Evolutionary conservation across 2,888 invertebrate genomes (phyloP), one percentile per base, ranked within the genome.

Genomic region (Drosophila anomalata): DNA sequence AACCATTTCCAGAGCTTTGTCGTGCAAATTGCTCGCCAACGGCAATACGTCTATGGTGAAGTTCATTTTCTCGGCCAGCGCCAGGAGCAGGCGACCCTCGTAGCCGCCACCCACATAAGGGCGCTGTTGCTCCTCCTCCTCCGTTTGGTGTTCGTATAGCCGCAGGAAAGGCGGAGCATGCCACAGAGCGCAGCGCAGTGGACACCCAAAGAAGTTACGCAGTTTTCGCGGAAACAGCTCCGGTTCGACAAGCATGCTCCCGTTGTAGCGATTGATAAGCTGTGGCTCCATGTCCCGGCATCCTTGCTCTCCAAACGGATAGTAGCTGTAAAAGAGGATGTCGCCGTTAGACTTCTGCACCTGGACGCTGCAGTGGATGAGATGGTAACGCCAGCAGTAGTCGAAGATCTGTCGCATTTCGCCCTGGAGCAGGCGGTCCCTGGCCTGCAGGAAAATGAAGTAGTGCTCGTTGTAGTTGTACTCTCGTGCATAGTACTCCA

Each of bases 331-430:
- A n/a, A 90, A 39, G 4, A 79, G 54, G 6, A 90, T 74, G 6
- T 89, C 83, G 0, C 86, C 89, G 3, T 65, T 56, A 0, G 77
- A 65, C n/a, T 73, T 78, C 48, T 90, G 90, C 36, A 89, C 75
- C 58, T 88, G 89, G 2, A 90, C 46, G 41, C 83, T 89, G 69
- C 90, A 90, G 48, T 90, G 82, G 59, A 89, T 83, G 24, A 89
- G 74, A 44, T 85, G 82, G 42, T 89, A 65, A 12, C 63, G 67
- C 86, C 89, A 90, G 57, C 90, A 90, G 29, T 90, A 90, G 12
- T 76, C 75, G 0, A 90, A 77, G 33, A 90, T 86, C 3, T 53
- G 60, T 5, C 79, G 74, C 81, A 90, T 89, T 57, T 90, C 84
- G 6, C 12, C 9, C 3, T 51, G 56, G 12, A 76, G 46, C 7